phyloP scores from a whole-genome alignment of 2,797 vertebrate species.

The Taeniopygia guttata region DNA sequence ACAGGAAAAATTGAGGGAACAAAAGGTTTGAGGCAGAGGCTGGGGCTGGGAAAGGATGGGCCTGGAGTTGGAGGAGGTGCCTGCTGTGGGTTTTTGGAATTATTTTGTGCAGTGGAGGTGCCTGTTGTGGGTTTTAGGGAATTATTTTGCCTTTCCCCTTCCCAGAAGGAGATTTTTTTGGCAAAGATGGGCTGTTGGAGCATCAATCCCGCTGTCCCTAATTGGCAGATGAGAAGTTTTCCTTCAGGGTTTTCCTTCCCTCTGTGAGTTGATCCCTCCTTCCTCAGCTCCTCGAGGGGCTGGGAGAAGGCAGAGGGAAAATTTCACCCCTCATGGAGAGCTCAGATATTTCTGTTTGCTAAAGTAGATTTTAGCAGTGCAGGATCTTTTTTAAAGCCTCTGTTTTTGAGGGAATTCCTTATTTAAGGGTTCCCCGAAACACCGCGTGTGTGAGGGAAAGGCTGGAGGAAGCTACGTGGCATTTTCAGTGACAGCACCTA shows the following conservation, averaged over 20 bases:
- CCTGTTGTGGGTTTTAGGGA: neutral
- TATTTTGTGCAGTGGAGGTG: neutral
- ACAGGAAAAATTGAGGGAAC: accelerated
- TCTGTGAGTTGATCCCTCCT: neutral
- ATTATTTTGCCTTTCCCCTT: neutral
- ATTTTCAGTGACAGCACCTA: neutral
- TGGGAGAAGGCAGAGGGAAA: neutral
- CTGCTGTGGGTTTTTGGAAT: neutral
- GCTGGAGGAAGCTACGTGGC: neutral
- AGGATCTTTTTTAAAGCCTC: neutral
- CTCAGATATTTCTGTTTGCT: neutral
- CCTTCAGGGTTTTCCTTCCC: neutral
- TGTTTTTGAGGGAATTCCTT: neutral
- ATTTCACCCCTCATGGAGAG: neutral
- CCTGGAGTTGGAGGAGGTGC: neutral
- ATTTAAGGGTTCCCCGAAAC: neutral
- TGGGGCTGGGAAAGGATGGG: neutral
- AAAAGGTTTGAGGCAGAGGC: neutral
- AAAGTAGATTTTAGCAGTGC: neutral
- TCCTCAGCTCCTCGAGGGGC: neutral
- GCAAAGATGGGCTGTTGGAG: neutral
- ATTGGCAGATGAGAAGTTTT: neutral
- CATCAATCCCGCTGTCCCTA: accelerated
- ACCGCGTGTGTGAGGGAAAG: accelerated
- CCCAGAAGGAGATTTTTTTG: neutral